These are phyloP conservation scores for Micromesistius poutassou DNA, from an alignment of 2,797 vertebrate genomes.

Conservation along the genomic window DNA sequence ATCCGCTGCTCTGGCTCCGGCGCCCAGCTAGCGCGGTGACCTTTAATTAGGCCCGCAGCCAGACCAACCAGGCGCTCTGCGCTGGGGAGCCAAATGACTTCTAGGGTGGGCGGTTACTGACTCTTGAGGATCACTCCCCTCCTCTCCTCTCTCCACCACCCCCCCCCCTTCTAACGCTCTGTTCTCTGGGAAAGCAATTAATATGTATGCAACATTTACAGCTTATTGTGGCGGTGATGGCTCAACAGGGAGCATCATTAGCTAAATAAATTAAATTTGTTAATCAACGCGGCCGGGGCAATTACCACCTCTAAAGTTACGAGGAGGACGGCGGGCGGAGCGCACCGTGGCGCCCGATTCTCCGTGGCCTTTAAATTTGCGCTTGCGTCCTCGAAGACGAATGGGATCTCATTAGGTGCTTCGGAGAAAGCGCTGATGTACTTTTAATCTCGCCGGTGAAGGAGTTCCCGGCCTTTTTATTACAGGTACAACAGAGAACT, in stretches of 20 bases:
- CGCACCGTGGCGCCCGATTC: background rate
- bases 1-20: constrained; percentile 50
- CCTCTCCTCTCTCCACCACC: constrained; percentile 21
- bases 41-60: constrained; percentile 64
- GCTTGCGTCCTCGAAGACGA: background rate
- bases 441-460: background rate
- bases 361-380: background rate
- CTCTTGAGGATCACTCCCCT: constrained; percentile 24
- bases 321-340: background rate
- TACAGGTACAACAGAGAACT: background rate
- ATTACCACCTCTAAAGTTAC: background rate
- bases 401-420: background rate
- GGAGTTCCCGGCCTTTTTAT: background rate
- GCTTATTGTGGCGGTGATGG: constrained; percentile 15
- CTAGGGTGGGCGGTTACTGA: constrained; percentile 19
- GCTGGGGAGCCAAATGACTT: background rate
- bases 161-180: constrained; percentile 1
- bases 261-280: constrained; percentile 26
- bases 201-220: constrained; percentile 37
- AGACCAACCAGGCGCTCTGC: constrained; percentile 12
- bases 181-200: constrained; percentile 36
- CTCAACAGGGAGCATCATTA: constrained; percentile 36
- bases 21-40: constrained; percentile 56
- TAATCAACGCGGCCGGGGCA: constrained; percentile 30
- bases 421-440: background rate